Conservation (phyloP, 1,140 invertebrate genomes). For the Ips nitidus region DNA sequence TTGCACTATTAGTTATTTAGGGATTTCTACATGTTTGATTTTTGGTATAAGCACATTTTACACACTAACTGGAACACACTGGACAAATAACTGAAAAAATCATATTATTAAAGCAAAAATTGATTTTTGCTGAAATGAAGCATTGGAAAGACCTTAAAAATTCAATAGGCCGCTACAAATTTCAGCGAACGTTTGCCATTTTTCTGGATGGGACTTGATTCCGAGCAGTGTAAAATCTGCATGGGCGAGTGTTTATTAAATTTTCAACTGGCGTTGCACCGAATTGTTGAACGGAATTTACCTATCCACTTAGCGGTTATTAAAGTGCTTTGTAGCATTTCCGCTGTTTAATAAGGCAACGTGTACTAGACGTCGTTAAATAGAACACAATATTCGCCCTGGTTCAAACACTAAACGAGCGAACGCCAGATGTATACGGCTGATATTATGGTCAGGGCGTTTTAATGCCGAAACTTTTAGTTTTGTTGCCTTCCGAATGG, state of each 20-base stretch:
- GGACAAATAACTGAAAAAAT: too few relatives aligned
- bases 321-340: slow-evolving; percentile 22
- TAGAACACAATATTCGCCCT: slow-evolving; percentile 10
- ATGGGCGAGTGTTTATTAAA: neutral
- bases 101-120: too few relatives aligned
- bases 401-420: slow-evolving; percentile 14
- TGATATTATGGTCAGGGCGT: slow-evolving; percentile 20
- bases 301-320: slow-evolving; percentile 19
- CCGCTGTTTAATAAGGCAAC: slow-evolving; percentile 16
- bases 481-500: slow-evolving; percentile 15
- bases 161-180: too few relatives aligned
- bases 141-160: too few relatives aligned
- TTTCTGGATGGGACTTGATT: too few relatives aligned
- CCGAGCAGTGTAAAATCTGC: neutral
- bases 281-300: slow-evolving; percentile 7
- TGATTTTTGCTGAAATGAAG: too few relatives aligned
- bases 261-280: neutral
- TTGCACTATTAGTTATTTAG: too few relatives aligned
- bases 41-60: too few relatives aligned
- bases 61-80: too few relatives aligned
- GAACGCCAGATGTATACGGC: slow-evolving; percentile 17
- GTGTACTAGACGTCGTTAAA: slow-evolving; percentile 14
- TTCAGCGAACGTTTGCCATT: too few relatives aligned
- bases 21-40: too few relatives aligned
- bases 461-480: slow-evolving; percentile 21